A percentile compares a stretch with the other conserved stretches of the same genome.
Conservation (phyloP, 1,140 invertebrate species). For the Macrobrachium nipponense region DNA sequence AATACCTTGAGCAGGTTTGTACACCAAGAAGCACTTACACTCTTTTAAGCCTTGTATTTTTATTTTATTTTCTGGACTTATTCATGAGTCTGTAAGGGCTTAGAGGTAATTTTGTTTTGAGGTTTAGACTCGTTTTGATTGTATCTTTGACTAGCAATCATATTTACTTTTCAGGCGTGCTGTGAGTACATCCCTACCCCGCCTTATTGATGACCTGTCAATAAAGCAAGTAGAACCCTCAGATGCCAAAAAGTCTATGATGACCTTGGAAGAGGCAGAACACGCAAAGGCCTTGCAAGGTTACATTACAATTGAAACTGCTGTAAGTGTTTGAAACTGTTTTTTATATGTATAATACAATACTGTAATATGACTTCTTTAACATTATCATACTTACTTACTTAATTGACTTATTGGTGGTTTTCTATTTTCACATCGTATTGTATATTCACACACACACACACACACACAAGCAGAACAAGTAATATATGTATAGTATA, state of each 20-base stretch:
- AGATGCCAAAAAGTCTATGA: constrained; percentile 21
- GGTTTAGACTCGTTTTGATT: too few relatives aligned
- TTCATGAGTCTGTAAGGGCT: too few relatives aligned
- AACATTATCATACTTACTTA: neutral
- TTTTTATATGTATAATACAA: neutral
- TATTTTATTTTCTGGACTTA: too few relatives aligned
- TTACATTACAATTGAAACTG: constrained; percentile 50
- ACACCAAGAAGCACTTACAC: too few relatives aligned
- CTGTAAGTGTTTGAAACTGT: constrained; percentile 13
- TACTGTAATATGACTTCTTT: neutral
- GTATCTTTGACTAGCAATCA: too few relatives aligned
- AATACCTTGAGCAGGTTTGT: too few relatives aligned
- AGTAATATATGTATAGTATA: too few relatives aligned
- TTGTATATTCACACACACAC: too few relatives aligned
- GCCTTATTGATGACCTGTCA: constrained; percentile 32
- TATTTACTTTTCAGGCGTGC: neutral
- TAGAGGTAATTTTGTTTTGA: too few relatives aligned
- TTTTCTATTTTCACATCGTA: too few relatives aligned
- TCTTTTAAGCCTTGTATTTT: too few relatives aligned
- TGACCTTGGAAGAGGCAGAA: constrained; percentile 19
- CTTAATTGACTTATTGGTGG: neutral
- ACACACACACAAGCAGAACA: too few relatives aligned
- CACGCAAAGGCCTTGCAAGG: constrained; percentile 41
- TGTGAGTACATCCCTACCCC: constrained; percentile 20
- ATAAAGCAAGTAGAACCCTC: constrained; percentile 41